These are phyloP conservation scores for Ascidia mentula DNA, from an alignment of 23 tunicate genomes.

Conservation along the genomic window DNA sequence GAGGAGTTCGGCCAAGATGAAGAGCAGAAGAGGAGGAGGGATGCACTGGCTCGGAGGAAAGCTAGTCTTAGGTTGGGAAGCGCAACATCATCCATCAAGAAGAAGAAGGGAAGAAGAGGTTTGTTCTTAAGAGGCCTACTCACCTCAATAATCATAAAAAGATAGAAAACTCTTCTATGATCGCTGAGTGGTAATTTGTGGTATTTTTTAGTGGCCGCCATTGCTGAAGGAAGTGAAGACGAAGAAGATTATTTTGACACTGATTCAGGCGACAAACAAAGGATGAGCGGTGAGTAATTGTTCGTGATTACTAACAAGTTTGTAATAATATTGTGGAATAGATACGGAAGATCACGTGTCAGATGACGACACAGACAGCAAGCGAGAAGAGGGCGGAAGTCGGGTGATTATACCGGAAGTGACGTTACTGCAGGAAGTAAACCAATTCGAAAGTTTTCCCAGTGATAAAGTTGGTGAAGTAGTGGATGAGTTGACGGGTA, in stretches of 20 bases:
- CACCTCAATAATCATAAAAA: no score
- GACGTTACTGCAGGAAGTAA: constrained; percentile 26
- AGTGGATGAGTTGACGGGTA: constrained; percentile 49
- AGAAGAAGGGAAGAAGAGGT: constrained; percentile 9
- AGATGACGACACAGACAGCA: constrained; percentile 44
- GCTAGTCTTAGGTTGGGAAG: constrained; percentile 76
- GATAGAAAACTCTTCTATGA: not conserved
- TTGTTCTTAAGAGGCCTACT: not conserved
- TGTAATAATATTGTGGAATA: not conserved
- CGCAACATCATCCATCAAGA: constrained; percentile 46
- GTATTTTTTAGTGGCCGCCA: not conserved
- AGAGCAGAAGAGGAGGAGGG: constrained; percentile 10
- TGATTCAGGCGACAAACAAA: not conserved
- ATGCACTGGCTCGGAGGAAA: constrained; percentile 47
- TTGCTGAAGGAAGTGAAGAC: constrained; percentile 5
- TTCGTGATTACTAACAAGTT: not conserved
- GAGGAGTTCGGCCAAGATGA: constrained; percentile 36
- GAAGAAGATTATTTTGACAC: not conserved
- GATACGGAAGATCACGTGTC: constrained; percentile 24
- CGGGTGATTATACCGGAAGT: constrained; percentile 67
- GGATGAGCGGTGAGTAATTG: not conserved
- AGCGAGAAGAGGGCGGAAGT: constrained; percentile 21
- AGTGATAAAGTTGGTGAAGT: constrained; percentile 46
- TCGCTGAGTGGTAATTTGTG: constrained; percentile 13
- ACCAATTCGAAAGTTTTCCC: constrained; percentile 29